Percentiles rank a stretch among this genome's conserved stretches.
phyloP scores from a whole-genome alignment of 1,140 invertebrate species.

The Ips nitidus region DNA sequence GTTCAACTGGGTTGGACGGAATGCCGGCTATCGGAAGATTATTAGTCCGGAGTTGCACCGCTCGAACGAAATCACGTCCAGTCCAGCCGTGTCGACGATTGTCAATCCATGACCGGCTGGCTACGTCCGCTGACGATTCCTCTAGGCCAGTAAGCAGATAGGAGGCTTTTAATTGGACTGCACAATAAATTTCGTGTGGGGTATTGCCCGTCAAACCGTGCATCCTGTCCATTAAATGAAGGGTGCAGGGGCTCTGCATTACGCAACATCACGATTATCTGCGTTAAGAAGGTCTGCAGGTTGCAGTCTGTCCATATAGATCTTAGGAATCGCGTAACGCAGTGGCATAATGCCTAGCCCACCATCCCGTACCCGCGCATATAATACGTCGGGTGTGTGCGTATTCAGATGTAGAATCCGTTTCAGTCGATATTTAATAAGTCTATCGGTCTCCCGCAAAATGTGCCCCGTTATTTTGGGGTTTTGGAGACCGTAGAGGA shows the following conservation, averaged over 20 bases:
- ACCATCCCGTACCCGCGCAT: slow-evolving; percentile 37
- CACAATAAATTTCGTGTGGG: not conserved
- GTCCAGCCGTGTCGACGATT: not conserved
- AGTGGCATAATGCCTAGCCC: slow-evolving; percentile 37
- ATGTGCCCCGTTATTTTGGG: slow-evolving; percentile 12
- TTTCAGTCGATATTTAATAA: slow-evolving; percentile 27
- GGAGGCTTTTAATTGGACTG: too few species aligned
- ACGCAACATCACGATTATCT: too few species aligned
- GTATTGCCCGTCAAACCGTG: not conserved
- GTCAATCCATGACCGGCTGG: not conserved
- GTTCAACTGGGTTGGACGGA: not conserved
- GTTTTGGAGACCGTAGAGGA: slow-evolving; percentile 36
- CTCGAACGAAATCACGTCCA: not conserved
- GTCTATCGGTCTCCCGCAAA: slow-evolving; percentile 28
- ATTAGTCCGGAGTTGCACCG: not conserved
- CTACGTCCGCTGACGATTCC: slow-evolving; percentile 27
- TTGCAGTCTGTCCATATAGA: not conserved
- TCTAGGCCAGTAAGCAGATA: too few species aligned
- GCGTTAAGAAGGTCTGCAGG: too few species aligned
- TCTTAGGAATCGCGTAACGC: not conserved
- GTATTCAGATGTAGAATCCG: slow-evolving; percentile 31
- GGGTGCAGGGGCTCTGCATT: too few species aligned
- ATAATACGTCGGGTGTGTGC: slow-evolving; percentile 31
- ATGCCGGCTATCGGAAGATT: not conserved
- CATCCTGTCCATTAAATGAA: not conserved